Base-by-base conservation (phyloP, 2,888 invertebrate species). In the Hesperia comma region DNA sequence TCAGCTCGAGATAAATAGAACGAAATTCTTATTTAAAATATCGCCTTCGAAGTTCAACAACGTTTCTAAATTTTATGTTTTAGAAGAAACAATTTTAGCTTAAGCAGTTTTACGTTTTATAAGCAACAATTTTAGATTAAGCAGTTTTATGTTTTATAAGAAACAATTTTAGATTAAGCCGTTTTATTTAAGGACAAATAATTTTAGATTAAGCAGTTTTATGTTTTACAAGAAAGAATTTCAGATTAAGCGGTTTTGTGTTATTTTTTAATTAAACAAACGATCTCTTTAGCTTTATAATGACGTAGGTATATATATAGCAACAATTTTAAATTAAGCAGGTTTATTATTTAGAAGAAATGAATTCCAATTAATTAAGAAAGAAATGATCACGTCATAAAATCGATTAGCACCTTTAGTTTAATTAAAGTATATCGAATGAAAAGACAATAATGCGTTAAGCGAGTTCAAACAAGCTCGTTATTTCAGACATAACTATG, bases 1-100 rank as follows among this genome's bases (percentile, higher is more conserved):
- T 64, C 32, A 64, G 32, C 41, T 43, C 53, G 10, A 32, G 57
- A 58, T 58, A 40, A 64, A 64, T 64, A 41, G 15, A 41, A 53
- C 2, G 51, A 17, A 17, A 1, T 58, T 15, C 41, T 41, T 58
- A 33, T 6, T 41, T 53, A 19, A 58, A 64, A 53, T 57, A 58
- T 26, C 26, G 37, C 49, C 56, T 49, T 8, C 14, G 10, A 57
- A 58, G 32, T 58, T 58, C 6, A n/a, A 32, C 6, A 46, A 58
- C 46, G 41, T 21, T 57, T 14, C 49, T 12, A 41, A 3, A 19
- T 15, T 57, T 37, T 17, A 12, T 33, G 37, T 33, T 8, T 55
- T n/a, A 21, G 26, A 21, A 21, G 21, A 21, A 41, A 37, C 41
- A 21, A 15, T 26, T 41, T 57, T 57, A 6, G 8, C 6, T 19